A percentile compares a stretch with the other conserved stretches of the same genome.
These are phyloP conservation scores for Amyelois transitella DNA, from an alignment of 1,140 invertebrate genomes.

Conservation along the genomic window DNA sequence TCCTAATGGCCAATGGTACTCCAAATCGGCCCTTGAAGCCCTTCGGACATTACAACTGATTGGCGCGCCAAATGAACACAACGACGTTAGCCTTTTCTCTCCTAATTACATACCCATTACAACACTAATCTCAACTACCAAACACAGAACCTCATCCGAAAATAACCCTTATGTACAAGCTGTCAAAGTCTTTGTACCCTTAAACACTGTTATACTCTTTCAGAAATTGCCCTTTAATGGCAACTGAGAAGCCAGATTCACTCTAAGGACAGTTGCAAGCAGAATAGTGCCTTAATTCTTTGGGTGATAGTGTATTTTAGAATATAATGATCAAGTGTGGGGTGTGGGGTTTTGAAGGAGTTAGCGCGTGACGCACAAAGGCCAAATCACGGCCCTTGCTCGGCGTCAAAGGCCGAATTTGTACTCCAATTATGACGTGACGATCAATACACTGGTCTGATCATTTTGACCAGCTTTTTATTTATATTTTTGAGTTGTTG, in stretches of 20 bases:
- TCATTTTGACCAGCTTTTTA: slow-evolving; percentile 26
- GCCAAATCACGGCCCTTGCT: slow-evolving; percentile 64
- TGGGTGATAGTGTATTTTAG: slow-evolving; percentile 32
- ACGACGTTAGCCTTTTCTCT: slow-evolving; percentile 68
- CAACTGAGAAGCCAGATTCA: slow-evolving; percentile 54
- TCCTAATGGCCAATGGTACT: slow-evolving; percentile 45
- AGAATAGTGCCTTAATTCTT: slow-evolving; percentile 21
- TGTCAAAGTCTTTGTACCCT: slow-evolving; percentile 12
- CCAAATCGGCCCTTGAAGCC: slow-evolving; percentile 37
- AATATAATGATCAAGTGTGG: slow-evolving; percentile 17
- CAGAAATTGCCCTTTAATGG: slow-evolving; percentile 51
- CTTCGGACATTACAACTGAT: slow-evolving; percentile 46
- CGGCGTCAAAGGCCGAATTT: slow-evolving; percentile 69
- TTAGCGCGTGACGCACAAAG: slow-evolving; percentile 71
- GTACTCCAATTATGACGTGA: slow-evolving; percentile 71
- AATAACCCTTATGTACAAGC: slow-evolving; percentile 26
- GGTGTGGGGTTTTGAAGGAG: slow-evolving; percentile 59
- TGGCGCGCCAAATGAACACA: slow-evolving; percentile 66
- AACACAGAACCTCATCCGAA: slow-evolving; percentile 11
- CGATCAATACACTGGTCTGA: slow-evolving; percentile 45
- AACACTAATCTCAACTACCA: slow-evolving; percentile 52
- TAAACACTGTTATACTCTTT: slow-evolving; percentile 23
- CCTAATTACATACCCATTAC: slow-evolving; percentile 68
- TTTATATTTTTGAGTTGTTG: not conserved
- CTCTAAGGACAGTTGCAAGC: slow-evolving; percentile 15